These are phyloP conservation scores for Oreochromis aureus DNA, from an alignment of 2,113 vertebrate genomes.

Conservation along the genomic window DNA sequence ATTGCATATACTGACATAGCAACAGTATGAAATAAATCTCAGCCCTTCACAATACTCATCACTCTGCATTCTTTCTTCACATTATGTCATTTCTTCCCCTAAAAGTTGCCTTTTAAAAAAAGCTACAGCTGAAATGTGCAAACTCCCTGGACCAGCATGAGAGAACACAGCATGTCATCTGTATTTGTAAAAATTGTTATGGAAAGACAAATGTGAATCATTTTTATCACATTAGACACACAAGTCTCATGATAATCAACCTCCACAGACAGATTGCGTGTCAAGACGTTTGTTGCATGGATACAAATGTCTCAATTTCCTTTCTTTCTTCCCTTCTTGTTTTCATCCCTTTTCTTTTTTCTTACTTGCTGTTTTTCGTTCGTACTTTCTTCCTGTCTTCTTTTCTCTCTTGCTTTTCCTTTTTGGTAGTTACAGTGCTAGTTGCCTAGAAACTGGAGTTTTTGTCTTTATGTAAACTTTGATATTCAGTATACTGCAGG, in stretches of 20 bases:
- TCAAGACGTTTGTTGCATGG: background rate
- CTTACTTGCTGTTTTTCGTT: background rate
- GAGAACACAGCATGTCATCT: background rate
- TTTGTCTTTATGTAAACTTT: constrained; percentile 26
- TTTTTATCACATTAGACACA: background rate
- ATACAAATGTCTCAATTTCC: background rate
- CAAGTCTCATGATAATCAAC: background rate
- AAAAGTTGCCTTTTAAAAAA: background rate
- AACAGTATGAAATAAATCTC: background rate
- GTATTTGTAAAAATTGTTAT: background rate
- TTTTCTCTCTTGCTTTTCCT: background rate
- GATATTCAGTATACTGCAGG: background rate
- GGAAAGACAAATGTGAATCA: background rate
- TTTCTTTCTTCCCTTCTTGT: background rate
- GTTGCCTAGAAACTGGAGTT: constrained; percentile 52
- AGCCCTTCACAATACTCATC: background rate
- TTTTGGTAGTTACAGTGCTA: background rate
- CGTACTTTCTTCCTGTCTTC: background rate
- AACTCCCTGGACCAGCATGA: background rate
- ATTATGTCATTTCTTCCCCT: background rate
- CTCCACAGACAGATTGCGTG: background rate
- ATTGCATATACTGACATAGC: background rate
- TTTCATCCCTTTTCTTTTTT: background rate
- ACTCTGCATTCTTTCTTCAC: background rate
- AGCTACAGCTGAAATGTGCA: background rate